Evolutionary conservation across 1,140 invertebrate genomes (phyloP).

Genomic region (Oreohelix idahoensis): DNA sequence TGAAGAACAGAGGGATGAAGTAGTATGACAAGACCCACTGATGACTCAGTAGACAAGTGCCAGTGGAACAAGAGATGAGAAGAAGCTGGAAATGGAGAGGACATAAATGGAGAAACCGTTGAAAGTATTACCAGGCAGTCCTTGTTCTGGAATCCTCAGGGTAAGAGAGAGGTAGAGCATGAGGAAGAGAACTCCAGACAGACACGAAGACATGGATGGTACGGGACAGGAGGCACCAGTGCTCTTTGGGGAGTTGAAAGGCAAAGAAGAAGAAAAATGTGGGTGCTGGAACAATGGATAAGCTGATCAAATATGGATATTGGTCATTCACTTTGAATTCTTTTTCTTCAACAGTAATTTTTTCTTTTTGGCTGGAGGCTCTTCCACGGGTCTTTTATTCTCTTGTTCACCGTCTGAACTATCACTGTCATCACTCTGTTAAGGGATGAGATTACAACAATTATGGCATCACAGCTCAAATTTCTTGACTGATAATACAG

Average conservation of each 20-base stretch:
- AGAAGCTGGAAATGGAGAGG: too few species aligned
- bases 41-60: too few species aligned
- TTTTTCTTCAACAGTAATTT: not conserved
- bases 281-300: too few species aligned
- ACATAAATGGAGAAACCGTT: too few species aligned
- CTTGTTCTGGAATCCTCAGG: not conserved
- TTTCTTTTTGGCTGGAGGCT: slow-evolving; percentile 23
- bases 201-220: not conserved
- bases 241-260: too few species aligned
- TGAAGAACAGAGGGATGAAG: too few species aligned
- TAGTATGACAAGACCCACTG: too few species aligned
- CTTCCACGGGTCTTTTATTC: not conserved
- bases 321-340: not conserved
- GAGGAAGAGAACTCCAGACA: not conserved
- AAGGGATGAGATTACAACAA: not conserved
- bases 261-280: too few species aligned
- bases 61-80: too few species aligned
- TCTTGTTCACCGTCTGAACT: not conserved
- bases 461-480: too few species aligned
- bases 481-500: not conserved
- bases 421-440: not conserved
- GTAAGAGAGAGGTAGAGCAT: not conserved
- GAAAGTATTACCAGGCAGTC: too few species aligned
- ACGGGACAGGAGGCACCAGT: too few species aligned
- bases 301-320: not conserved